Conservation (phyloP, 1,140 invertebrate species). For the Antheraea mylitta region DNA sequence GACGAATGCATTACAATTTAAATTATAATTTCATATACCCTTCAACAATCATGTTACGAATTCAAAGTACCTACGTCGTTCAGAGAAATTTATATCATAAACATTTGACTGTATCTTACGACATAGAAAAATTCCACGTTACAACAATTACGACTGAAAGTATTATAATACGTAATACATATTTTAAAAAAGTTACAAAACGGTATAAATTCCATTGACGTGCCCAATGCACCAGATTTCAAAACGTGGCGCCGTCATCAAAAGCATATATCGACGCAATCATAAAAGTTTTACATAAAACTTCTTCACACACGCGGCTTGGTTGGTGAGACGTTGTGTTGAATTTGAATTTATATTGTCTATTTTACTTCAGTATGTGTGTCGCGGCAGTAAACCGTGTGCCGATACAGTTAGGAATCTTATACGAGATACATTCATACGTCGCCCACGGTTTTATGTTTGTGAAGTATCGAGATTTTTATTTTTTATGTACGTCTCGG, state of each 20-base stretch:
- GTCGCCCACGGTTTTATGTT: constrained; percentile 34
- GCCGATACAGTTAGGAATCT: constrained; percentile 64
- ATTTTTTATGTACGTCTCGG: constrained; percentile 3
- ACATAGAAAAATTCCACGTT: too few species aligned
- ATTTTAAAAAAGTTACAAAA: not conserved
- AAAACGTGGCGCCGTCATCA: constrained; percentile 3
- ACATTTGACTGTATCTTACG: too few species aligned
- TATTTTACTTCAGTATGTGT: constrained; percentile 41
- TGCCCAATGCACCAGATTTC: constrained; percentile 7
- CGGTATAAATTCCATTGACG: not conserved
- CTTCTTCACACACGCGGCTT: not conserved
- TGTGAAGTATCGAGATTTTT: constrained; percentile 31
- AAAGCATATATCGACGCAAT: constrained; percentile 1
- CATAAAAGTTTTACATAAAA: constrained; percentile 41
- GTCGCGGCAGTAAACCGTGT: constrained; percentile 42
- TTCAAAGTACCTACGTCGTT: too few species aligned
- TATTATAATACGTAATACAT: not conserved
- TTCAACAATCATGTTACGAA: too few species aligned
- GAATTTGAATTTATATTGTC: constrained; percentile 61
- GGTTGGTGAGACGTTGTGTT: not conserved
- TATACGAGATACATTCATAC: constrained; percentile 41
- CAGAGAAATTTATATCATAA: too few species aligned
- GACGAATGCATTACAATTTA: too few species aligned
- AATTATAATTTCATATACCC: too few species aligned
- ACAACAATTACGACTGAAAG: not conserved